Conservation (phyloP, 1,140 invertebrate species). For the Apis florea region DNA sequence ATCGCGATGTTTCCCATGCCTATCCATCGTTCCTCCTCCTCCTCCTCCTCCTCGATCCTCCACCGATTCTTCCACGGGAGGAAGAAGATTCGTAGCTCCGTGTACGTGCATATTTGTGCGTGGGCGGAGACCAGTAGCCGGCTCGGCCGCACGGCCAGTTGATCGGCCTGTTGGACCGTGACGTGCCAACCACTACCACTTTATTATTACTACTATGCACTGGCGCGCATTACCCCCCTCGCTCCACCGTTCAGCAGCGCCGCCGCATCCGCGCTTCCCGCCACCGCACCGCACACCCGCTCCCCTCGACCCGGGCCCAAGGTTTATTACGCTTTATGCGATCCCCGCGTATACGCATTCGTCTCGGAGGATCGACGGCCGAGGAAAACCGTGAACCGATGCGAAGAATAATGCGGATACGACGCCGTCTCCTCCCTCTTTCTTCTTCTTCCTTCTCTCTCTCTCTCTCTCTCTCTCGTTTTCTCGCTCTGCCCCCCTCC, state of each 20-base stretch:
- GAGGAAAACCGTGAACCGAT: slow-evolving; percentile 16
- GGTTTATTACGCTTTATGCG: slow-evolving; percentile 71
- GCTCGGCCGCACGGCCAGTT: slow-evolving; percentile 70
- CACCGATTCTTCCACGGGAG: no score
- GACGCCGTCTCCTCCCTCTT: background rate
- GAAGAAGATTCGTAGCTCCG: background rate
- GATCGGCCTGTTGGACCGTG: slow-evolving; percentile 78
- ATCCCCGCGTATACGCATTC: slow-evolving; percentile 68
- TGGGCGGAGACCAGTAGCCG: slow-evolving; percentile 77
- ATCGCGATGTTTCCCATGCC: background rate
- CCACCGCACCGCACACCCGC: no score
- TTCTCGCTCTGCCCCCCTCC: background rate
- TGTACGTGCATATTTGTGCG: slow-evolving; percentile 62
- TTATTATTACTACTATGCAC: slow-evolving; percentile 74
- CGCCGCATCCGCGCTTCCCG: no score
- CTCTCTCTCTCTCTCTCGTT: no score
- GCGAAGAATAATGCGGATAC: slow-evolving; percentile 43
- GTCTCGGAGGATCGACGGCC: no score
- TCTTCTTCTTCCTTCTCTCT: no score
- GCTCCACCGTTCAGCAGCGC: no score
- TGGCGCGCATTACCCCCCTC: slow-evolving; percentile 61
- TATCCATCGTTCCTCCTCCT: no score
- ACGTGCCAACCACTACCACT: slow-evolving; percentile 76
- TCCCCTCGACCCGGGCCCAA: slow-evolving; percentile 22
- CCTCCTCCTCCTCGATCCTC: no score